Evolutionary conservation across 2,113 vertebrate genomes (phyloP), one percentile per base, ranked within the genome.

Genomic region (Tricholaema leucomelas): DNA sequence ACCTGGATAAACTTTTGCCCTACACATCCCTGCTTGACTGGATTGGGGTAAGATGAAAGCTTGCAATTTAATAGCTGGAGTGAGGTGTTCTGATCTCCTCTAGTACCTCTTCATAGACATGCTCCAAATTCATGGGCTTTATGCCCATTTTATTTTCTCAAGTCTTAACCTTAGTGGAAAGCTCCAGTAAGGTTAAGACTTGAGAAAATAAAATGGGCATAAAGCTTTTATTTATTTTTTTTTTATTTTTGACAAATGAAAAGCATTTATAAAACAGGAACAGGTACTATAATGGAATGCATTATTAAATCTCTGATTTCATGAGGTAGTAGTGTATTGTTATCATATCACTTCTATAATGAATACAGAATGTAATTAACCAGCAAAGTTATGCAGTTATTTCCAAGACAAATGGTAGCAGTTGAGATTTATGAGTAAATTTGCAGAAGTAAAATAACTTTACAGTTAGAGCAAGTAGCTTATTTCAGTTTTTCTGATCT

Each of bases 1-100:
- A 97, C 74, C 85, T 99, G 95, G 98, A 98, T 94, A 98, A 98
- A 91, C 94, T 99, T 66, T 95, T 99, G 93, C 98, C 98, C 5
- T 98, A 98, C 92, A 98, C 99, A 0, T 98, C 98, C 52, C 92
- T 99, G 84, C 96, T 96, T 75, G 90, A 95, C 94, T 96, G 98
- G 99, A 94, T 96, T 96, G 93, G 97, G 98, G 99, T 99, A 98
- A 98, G 96, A 73, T 27, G 66, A 94, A 86, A 90, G 76, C 33
- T 78, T 60, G 35, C 46, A 9, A 35, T 92, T 78, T 77, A 67
- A 72, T 73, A 91, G 31, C 52, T 88, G 10, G 21, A 77, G 42
- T 38, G 27, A 50, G 20, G 87, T 42, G 73, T 9, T 0, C 48
- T 89, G 87, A 80, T 75, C 54, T 75, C 21, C 28, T 15, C 75